Conservation (phyloP, 2,797 vertebrate species). For the Bucorvus abyssinicus region DNA sequence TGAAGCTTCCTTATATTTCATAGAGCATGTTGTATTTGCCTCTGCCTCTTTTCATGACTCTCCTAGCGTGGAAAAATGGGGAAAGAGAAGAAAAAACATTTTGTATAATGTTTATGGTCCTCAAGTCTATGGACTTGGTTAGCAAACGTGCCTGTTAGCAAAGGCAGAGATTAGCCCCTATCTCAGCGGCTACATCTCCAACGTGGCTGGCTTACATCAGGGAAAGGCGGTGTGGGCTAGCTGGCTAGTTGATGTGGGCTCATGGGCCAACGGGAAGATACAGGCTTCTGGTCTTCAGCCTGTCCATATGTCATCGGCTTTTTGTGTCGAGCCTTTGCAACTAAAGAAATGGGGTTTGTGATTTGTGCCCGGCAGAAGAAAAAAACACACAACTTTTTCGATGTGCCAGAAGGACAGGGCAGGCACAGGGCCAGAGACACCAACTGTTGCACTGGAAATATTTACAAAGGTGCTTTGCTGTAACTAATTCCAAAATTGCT, state of each 20-base stretch:
- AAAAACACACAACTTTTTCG: not conserved
- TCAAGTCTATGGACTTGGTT: accelerated
- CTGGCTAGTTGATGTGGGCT: not conserved
- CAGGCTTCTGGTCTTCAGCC: not conserved
- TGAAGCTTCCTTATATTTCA: not conserved
- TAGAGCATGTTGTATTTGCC: not conserved
- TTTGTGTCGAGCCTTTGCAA: not conserved
- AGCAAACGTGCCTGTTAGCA: not conserved
- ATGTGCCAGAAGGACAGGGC: not conserved
- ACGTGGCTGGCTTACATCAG: not conserved
- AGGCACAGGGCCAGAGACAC: accelerated
- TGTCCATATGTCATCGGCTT: accelerated
- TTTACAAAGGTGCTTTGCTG: not conserved
- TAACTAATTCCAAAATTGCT: not conserved
- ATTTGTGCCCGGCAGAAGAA: not conserved
- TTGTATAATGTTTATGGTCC: not conserved
- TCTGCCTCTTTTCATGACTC: not conserved
- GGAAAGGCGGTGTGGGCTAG: not conserved
- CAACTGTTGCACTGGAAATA: not conserved
- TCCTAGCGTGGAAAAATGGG: not conserved
- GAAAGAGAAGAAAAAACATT: not conserved
- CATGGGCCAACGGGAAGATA: not conserved
- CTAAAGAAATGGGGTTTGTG: accelerated
- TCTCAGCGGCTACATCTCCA: not conserved
- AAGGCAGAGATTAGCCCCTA: not conserved